Evolutionary conservation across 1,140 invertebrate species (phyloP), one percentile per base, ranked within the genome.

Genomic region (Metopolophium dirhodum): DNA sequence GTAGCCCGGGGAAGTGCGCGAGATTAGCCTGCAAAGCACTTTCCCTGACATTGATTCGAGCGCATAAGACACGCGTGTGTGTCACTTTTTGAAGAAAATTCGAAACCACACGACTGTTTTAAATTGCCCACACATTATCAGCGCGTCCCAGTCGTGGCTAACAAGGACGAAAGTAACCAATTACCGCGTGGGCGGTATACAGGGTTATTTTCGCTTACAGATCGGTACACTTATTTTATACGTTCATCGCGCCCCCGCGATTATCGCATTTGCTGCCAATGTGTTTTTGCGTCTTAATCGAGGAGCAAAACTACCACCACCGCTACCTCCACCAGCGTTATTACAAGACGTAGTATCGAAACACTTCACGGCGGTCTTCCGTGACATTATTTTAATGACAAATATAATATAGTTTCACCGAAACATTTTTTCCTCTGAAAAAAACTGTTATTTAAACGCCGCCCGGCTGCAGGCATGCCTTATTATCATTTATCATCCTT

Each of bases 41-140:
- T 91, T 91, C 90, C 90, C 90, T 68, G 61, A 91, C 90, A 23
- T 91, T 91, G 54, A 91, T 91, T 91, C 54, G 61, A 26, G 37
- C 20, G n/a, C 47, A 22, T 18, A 20, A 7, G 30, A 20, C n/a
- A 18, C 87, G 30, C 87, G n/a, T 37, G n/a, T 91, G n/a, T 37
- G n/a, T 91, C 77, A 45, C 57, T 61, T 49, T 77, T 37, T 41
- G 2, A 45, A 68, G 90, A 68, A 91, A 91, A 91, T 68, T 91
- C 90, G 90, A 91, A 91, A 91, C 90, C 30, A 49, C 57, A 22
- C 35, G 30, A 68, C 23, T 41, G 47, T 30, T 18, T 37, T 20
- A n/a, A 68, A 91, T 45, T 14, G 2, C 37, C 37, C 2, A 41
- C 49, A 35, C 35, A 18, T 89, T 26, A 51, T 49, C 7, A 22